Conservation (phyloP, 2,888 invertebrate species). For the Meiosimyza platycephala region DNA sequence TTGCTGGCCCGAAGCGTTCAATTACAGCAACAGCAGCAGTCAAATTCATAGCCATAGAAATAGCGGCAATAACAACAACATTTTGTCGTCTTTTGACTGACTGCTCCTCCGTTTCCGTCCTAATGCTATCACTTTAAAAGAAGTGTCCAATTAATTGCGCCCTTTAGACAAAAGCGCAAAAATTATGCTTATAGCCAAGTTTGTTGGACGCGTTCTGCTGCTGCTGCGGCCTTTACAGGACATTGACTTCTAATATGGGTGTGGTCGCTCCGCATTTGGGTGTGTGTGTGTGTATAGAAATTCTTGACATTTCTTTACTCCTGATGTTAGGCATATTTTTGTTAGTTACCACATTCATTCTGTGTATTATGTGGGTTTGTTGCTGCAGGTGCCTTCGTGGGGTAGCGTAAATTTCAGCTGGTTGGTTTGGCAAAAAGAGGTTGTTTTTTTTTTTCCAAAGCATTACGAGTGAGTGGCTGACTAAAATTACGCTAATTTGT, state of each 20-base stretch:
- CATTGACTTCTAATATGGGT: neutral
- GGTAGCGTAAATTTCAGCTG: neutral
- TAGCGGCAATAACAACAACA: too few species aligned
- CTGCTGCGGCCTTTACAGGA: neutral
- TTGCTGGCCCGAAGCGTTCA: neutral
- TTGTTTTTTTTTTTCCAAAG: too few species aligned
- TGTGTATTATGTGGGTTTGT: neutral
- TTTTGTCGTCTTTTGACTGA: too few species aligned
- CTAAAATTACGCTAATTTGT: conserved; percentile 28
- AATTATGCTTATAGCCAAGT: conserved; percentile 16
- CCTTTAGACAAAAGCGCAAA: conserved; percentile 12
- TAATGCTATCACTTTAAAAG: conserved; percentile 12
- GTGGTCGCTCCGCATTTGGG: too few species aligned
- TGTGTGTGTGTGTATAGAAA: neutral
- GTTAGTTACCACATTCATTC: neutral
- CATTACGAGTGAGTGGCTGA: too few species aligned
- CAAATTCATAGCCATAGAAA: too few species aligned
- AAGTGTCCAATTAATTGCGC: conserved; percentile 16
- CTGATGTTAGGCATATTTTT: conserved; percentile 12
- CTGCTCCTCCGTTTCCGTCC: conserved; percentile 9
- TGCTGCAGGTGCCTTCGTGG: neutral
- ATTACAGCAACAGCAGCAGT: too few species aligned
- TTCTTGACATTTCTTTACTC: neutral
- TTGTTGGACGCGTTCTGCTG: neutral
- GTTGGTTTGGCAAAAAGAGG: neutral